Evolutionary conservation across 2,113 vertebrate species (phyloP).

Genomic region (Jacana jacana): DNA sequence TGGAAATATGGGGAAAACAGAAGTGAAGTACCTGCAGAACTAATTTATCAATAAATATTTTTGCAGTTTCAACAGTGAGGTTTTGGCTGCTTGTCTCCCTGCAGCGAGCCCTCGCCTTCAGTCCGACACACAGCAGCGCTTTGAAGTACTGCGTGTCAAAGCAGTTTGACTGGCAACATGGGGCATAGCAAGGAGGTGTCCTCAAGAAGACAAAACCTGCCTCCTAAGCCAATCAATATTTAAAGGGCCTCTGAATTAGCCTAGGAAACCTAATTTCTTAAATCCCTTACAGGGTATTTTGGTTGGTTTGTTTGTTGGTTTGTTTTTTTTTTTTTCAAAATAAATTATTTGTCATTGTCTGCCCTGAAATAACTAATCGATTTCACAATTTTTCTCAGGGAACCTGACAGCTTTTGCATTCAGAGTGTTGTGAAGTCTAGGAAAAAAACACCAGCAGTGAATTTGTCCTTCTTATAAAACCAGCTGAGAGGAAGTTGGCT

Average conservation of each 20-base stretch:
- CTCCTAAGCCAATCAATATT: background rate
- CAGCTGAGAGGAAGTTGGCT: background rate
- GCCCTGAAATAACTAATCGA: background rate
- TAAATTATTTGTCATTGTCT: background rate
- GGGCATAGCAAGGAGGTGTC: background rate
- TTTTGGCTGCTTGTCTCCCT: background rate
- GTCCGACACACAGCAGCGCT: background rate
- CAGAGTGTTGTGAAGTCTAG: background rate
- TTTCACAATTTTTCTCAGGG: background rate
- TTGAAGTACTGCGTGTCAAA: background rate
- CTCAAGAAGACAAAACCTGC: background rate
- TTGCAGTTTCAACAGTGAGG: background rate
- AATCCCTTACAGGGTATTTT: background rate
- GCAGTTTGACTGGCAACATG: background rate
- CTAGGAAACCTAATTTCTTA: background rate
- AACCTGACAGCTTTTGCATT: background rate
- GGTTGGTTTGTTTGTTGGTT: background rate
- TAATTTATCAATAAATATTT: background rate
- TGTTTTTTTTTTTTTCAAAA: background rate
- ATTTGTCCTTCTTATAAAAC: background rate
- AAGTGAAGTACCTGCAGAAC: background rate
- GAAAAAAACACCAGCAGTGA: background rate
- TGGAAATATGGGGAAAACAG: background rate
- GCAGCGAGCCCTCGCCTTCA: background rate
- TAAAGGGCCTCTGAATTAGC: background rate